A percentile compares a stretch with the other conserved stretches of the same genome.
These are phyloP conservation scores for Drosophila eugracilis DNA, from an alignment of 1,140 invertebrate genomes.

Conservation along the genomic window DNA sequence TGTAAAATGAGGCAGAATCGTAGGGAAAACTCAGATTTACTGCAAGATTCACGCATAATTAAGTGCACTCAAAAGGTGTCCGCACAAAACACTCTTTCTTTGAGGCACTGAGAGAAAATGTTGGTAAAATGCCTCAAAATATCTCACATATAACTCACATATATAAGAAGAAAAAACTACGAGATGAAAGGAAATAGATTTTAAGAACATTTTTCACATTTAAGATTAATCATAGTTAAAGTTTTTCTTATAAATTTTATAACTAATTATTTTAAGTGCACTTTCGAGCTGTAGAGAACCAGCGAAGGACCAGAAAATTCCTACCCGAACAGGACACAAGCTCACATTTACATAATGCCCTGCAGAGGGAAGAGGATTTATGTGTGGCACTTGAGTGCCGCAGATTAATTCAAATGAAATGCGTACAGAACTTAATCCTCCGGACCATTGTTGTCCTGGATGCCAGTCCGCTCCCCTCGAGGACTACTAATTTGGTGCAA, in stretches of 20 bases:
- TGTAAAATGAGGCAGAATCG: constrained; percentile 69
- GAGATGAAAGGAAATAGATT: too few relatives aligned
- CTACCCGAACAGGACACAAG: constrained; percentile 32
- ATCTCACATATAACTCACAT: not conserved
- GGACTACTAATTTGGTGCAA: constrained; percentile 64
- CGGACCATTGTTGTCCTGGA: constrained; percentile 36
- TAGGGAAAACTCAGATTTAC: constrained; percentile 41
- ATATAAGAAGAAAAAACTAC: too few relatives aligned
- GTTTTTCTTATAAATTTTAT: too few relatives aligned
- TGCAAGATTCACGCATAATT: constrained; percentile 75
- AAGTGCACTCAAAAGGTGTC: constrained; percentile 76
- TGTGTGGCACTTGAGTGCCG: constrained; percentile 76
- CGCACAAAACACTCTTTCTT: constrained; percentile 9
- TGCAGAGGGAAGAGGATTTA: constrained; percentile 59
- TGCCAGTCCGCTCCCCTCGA: constrained; percentile 2
- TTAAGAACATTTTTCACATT: too few relatives aligned
- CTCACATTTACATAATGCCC: constrained; percentile 64
- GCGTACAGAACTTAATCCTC: constrained; percentile 59
- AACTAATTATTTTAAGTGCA: constrained; percentile 7
- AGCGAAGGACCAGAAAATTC: constrained; percentile 11
- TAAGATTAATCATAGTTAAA: too few relatives aligned
- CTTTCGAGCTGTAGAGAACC: not conserved
- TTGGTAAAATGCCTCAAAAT: too few relatives aligned
- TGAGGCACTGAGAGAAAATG: constrained; percentile 1
- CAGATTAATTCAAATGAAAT: constrained; percentile 84